phyloP scores from a whole-genome alignment of 2,888 invertebrate genomes.

The Netelia fuscicornis region DNA sequence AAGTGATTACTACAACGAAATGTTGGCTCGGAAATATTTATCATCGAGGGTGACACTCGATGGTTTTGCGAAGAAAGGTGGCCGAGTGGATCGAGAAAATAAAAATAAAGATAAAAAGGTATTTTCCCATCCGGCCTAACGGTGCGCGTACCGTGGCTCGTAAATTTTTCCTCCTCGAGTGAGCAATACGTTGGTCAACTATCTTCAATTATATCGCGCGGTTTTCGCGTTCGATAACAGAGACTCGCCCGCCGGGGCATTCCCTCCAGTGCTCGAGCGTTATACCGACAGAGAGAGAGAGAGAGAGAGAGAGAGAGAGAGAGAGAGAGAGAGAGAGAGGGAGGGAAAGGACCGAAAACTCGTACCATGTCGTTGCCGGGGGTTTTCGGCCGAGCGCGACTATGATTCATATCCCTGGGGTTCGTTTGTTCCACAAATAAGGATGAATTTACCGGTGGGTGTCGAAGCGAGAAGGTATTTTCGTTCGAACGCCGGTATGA shows the following conservation, averaged over 20 bases:
- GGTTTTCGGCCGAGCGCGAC: conserved; percentile 56
- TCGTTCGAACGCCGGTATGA: conserved; percentile 63
- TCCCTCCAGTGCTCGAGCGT: conserved; percentile 3
- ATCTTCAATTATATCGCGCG: conserved; percentile 48
- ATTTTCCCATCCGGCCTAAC: conserved; percentile 23
- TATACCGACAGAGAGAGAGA: background rate
- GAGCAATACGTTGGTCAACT: conserved; percentile 55
- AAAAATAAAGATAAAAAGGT: conserved; percentile 2
- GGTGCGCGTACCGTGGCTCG: conserved; percentile 4
- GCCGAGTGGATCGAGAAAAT: background rate
- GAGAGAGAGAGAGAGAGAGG: background rate
- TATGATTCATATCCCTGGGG: conserved; percentile 63
- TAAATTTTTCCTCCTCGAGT: conserved; percentile 40
- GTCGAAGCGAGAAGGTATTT: conserved; percentile 72
- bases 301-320: background rate
- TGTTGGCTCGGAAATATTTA: background rate
- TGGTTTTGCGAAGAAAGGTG: background rate
- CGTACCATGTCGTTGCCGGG: conserved; percentile 56
- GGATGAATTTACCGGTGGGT: conserved; percentile 66
- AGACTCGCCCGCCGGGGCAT: conserved; percentile 6
- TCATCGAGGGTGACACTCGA: background rate
- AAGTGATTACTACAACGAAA: background rate
- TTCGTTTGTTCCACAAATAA: conserved; percentile 69
- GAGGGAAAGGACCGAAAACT: conserved; percentile 12
- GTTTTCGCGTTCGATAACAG: conserved; percentile 48